Conservation (phyloP, 2,113 vertebrate genomes). For the Heteronetta atricapilla region DNA sequence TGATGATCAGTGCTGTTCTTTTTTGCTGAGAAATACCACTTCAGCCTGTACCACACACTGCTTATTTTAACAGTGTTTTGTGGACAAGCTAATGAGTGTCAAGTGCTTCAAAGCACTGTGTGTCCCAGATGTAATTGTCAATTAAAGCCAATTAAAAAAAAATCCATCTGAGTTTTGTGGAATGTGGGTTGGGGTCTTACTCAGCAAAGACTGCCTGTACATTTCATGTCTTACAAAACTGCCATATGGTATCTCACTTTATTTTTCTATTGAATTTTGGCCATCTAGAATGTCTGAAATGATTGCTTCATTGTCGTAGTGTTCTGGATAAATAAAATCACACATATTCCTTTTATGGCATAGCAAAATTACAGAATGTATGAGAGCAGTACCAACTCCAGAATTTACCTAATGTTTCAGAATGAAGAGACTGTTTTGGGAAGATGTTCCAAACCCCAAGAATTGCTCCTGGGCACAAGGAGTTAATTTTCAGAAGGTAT, state of each 20-base stretch:
- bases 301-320: background rate
- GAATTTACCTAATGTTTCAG: constrained; percentile 70
- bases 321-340: background rate
- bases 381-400: background rate
- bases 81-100: background rate
- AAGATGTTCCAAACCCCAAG: constrained; percentile 93
- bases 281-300: background rate
- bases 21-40: background rate
- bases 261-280: background rate
- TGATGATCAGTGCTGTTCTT: background rate
- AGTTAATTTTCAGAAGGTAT: constrained; percentile 91
- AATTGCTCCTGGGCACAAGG: constrained; percentile 96
- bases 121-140: background rate
- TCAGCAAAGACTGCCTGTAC: background rate
- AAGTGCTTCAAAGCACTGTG: background rate
- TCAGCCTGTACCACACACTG: accelerated
- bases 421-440: constrained; percentile 92
- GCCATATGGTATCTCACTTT: background rate
- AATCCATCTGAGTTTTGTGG: background rate
- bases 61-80: background rate
- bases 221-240: background rate
- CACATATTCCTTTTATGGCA: background rate
- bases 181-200: background rate
- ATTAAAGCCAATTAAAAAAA: background rate
- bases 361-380: background rate